Base-by-base conservation (phyloP, 2,113 vertebrate species). In the Tenrec ecaudatus region DNA sequence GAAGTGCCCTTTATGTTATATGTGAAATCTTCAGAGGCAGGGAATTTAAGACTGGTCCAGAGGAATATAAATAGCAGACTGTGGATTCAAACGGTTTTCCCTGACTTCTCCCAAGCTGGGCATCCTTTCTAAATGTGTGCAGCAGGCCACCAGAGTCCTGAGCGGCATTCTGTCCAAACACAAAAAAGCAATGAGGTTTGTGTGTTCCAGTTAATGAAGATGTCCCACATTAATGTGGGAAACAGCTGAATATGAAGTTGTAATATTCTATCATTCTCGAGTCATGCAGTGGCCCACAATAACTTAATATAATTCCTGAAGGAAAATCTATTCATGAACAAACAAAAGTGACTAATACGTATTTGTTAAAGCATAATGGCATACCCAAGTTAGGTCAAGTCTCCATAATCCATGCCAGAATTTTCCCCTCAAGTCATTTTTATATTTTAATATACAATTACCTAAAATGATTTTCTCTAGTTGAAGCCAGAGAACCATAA, bases 261-360 rank as follows among this genome's bases (percentile, higher is more conserved):
- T 36, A 71, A 43, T 60, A 57, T 20, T 71, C 14, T 29, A 64
- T 68, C 47, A 79, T 91, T 91, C 87, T 23, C 11, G 16, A 68
- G 1, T 81, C 36, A 16, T 47, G 23, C 60, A 76, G 29, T 94
- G 68, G 89, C 10, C 7, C n/a, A 73, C 25, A 81, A 38, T 16
- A 60, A 76, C 33, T 80, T 87, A 58, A 89, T 82, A 27, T 60
- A 64, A 81, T 64, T 62, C 6, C 16, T 93, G 83, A 86, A 71
- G 12, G 58, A 31, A 69, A 90, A 73, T 60, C 27, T 78, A 40
- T 80, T 86, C 81, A 81, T 89, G 23, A 89, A 71, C 38, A 91
- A 86, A 94, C 40, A 40, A 92, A 92, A 91, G 33, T n/a, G 82
- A 31, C 33, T 85, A 43, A 25, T 91, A 36, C 80, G 92, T 89